phyloP scores from a whole-genome alignment of 2,797 vertebrate genomes.

The Furcifer pardalis region DNA sequence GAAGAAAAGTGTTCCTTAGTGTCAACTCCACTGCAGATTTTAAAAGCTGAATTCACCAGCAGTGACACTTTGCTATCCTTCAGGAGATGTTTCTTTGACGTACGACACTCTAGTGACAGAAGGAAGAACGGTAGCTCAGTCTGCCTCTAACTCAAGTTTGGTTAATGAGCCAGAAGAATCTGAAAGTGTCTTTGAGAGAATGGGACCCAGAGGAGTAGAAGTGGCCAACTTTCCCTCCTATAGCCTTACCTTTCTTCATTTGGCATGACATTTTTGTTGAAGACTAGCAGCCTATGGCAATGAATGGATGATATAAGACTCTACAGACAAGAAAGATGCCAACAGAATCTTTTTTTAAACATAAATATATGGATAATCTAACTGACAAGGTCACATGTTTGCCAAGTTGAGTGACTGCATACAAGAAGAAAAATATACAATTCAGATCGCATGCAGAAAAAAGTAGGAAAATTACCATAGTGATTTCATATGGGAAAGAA shows the following conservation, averaged over 20 bases:
- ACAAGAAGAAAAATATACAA: constrained; percentile 20
- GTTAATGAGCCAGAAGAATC: constrained; percentile 71
- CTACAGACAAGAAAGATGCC: constrained; percentile 5
- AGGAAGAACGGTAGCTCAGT: constrained; percentile 54
- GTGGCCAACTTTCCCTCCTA: constrained; percentile 38
- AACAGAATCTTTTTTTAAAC: fast-evolving
- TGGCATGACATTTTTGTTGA: constrained; percentile 60
- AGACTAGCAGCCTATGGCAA: constrained; percentile 43
- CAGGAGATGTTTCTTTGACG: constrained; percentile 68
- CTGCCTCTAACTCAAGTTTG: constrained; percentile 58
- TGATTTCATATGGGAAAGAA: neutral
- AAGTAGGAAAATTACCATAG: neutral
- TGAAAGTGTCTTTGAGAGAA: constrained; percentile 53
- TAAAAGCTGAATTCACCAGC: constrained; percentile 51
- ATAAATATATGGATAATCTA: constrained; percentile 39
- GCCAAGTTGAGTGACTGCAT: neutral
- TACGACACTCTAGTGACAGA: constrained; percentile 65
- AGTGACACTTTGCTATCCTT: constrained; percentile 63
- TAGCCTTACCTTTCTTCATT: constrained; percentile 65
- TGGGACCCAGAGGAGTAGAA: constrained; percentile 63
- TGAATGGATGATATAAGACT: constrained; percentile 40
- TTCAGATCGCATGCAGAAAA: neutral
- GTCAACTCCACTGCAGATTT: constrained; percentile 43
- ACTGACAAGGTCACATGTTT: fast-evolving
- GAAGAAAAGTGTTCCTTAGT: constrained; percentile 12